phyloP scores from a whole-genome alignment of 2,797 vertebrate species.

The Takifugu ocellatus region DNA sequence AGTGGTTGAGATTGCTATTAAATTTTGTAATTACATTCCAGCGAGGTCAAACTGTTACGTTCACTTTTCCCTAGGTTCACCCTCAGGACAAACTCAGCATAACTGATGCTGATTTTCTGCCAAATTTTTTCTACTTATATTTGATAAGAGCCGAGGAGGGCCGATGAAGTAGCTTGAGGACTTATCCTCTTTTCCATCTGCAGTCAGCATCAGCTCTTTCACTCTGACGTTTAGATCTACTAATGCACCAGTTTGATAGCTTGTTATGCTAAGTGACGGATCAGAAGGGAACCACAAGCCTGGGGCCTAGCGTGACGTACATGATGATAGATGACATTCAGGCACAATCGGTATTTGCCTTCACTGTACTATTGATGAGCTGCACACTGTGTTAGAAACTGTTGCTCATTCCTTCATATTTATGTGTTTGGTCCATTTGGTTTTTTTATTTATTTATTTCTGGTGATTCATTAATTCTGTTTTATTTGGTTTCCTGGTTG shows the following conservation, averaged over 20 bases:
- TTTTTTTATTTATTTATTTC: constrained; percentile 22
- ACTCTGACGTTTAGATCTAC: constrained; percentile 1
- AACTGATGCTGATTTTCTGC: too few species aligned
- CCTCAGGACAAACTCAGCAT: not conserved
- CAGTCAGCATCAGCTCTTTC: constrained; percentile 2
- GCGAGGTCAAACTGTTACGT: not conserved
- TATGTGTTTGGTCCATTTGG: not conserved
- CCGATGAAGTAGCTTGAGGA: not conserved
- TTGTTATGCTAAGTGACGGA: constrained; percentile 27
- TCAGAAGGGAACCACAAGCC: constrained; percentile 52
- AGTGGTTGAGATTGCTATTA: not conserved
- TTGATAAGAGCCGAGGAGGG: not conserved
- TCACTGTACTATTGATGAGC: not conserved
- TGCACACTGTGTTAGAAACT: not conserved
- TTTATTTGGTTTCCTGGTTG: constrained; percentile 45
- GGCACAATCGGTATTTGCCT: constrained; percentile 18
- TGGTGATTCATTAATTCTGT: not conserved
- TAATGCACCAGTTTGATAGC: not conserved
- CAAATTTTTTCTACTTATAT: too few species aligned
- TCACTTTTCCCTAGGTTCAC: not conserved
- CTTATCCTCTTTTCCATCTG: too few species aligned
- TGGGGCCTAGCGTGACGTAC: constrained; percentile 19
- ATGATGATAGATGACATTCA: constrained; percentile 14
- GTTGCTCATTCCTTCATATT: constrained; percentile 27
- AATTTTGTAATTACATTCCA: not conserved